Evolutionary conservation across 1,140 invertebrate species (phyloP), one percentile per base, ranked within the genome.

Genomic region (Mamestra configurata): DNA sequence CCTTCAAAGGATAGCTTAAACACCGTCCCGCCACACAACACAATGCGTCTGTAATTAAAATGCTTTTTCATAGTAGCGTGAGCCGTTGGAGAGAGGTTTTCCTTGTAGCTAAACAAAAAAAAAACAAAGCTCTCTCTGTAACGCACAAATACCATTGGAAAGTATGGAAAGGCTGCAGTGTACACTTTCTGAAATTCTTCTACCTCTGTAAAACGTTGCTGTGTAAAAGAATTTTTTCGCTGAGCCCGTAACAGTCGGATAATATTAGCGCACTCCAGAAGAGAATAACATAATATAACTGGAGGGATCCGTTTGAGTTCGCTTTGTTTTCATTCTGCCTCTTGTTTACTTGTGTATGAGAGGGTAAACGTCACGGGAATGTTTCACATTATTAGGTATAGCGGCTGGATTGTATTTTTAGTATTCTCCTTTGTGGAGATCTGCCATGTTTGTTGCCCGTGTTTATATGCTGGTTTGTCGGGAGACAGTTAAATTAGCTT

Each of bases 1-100:
- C 64, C 10, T 72, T 81, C 51, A 83, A 83, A 83, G 53, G 73
- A 31, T 55, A 53, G 64, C 71, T 81, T 76, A 55, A 68, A 76
- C 37, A 73, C 8, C 11, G 40, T 46, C 4, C 22, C 57, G 1
- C 40, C 13, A 35, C 57, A 49, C 49, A 64, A 76, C 72, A 76
- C 22, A 66, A 24, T 18, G n/a, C 31, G 59, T 77, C n/a, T 22
- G 75, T 77, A 77, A 77, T 77, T 77, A 77, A 66, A 66, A 77
- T 68, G 75, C 31, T 77, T 66, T 77, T 66, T 59, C 59, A 68
- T 77, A 66, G 59, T n/a, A 77, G 27, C 6, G 57, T 51, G 22
- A 49, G 53, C 8, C 11, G 11, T 2, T 7, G 10, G 22, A 20
- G 22, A 66, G 40, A 61, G 61, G 46, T 31, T 77, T 77, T 53